phyloP scores from a whole-genome alignment of 2,888 invertebrate species.

The Ectemnius cavifrons region DNA sequence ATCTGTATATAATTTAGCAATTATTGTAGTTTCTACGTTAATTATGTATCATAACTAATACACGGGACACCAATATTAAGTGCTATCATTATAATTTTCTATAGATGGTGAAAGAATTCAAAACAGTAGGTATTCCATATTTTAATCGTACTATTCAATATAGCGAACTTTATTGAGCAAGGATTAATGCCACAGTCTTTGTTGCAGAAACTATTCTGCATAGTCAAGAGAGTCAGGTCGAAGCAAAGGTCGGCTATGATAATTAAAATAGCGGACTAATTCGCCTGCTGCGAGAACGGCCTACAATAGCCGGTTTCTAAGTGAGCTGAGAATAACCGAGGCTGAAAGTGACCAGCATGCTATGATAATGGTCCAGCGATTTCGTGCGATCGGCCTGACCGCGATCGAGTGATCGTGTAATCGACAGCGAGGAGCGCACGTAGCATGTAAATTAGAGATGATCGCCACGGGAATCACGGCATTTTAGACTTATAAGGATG shows the following conservation, averaged over 20 bases:
- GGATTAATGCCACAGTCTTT: no score
- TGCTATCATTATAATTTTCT: no score
- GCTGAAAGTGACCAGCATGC: constrained; percentile 37
- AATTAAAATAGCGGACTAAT: constrained; percentile 50
- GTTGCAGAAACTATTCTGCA: no score
- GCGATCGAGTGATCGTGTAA: constrained; percentile 17
- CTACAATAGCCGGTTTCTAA: constrained; percentile 25
- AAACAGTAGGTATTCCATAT: no score
- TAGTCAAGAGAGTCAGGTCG: no score
- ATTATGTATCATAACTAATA: no score
- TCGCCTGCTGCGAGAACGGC: constrained; percentile 19
- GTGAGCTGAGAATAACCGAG: constrained; percentile 27
- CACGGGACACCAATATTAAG: no score
- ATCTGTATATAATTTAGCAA: no score
- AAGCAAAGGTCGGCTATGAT: constrained; percentile 11
- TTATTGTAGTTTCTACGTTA: no score
- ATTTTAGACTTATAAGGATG: background rate
- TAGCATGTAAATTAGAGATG: constrained; percentile 22
- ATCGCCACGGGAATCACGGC: constrained; percentile 21
- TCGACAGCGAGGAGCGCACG: constrained; percentile 20
- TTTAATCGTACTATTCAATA: no score
- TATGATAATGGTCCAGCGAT: constrained; percentile 51
- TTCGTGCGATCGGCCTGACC: constrained; percentile 36
- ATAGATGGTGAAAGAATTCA: no score
- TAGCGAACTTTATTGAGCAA: no score